Percentiles rank a stretch among this genome's conserved stretches.
These are phyloP conservation scores for Marasmarcha lunaedactyla DNA, from an alignment of 2,888 invertebrate species.

Conservation along the genomic window DNA sequence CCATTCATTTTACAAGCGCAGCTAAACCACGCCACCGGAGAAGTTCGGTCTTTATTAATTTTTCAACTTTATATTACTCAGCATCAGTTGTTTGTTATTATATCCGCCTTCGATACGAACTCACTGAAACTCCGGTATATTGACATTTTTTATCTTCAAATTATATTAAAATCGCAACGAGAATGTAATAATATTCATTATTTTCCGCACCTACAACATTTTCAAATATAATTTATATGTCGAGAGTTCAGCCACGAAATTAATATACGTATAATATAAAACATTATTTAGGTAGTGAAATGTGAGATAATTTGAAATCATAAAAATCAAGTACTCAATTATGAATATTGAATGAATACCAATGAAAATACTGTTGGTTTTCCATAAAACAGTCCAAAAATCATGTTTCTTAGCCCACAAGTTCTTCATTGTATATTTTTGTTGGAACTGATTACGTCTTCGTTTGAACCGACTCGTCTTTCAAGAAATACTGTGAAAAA, in stretches of 20 bases:
- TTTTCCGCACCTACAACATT: too few relatives aligned
- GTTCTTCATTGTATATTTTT: too few relatives aligned
- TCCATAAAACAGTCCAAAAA: too few relatives aligned
- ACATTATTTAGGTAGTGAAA: background rate
- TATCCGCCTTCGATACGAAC: slow-evolving; percentile 42
- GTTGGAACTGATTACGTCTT: too few relatives aligned
- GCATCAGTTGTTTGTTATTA: slow-evolving; percentile 39
- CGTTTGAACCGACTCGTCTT: too few relatives aligned
- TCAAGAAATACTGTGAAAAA: slow-evolving; percentile 16
- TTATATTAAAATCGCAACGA: too few relatives aligned
- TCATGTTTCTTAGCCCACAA: too few relatives aligned
- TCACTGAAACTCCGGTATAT: slow-evolving; percentile 17
- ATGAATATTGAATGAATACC: too few relatives aligned
- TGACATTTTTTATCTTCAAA: slow-evolving; percentile 15
- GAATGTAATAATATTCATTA: slow-evolving; percentile 11
- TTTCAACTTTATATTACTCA: slow-evolving; percentile 70
- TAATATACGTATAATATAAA: background rate
- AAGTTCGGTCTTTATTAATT: slow-evolving; percentile 70
- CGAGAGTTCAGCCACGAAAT: too few relatives aligned
- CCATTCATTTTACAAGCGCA: slow-evolving; percentile 68
- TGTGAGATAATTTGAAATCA: background rate
- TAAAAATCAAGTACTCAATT: background rate
- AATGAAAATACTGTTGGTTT: too few relatives aligned
- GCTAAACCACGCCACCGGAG: slow-evolving; percentile 57
- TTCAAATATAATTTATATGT: too few relatives aligned